Conservation (phyloP, 2,888 invertebrate genomes). For the Amphimallon solstitiale region DNA sequence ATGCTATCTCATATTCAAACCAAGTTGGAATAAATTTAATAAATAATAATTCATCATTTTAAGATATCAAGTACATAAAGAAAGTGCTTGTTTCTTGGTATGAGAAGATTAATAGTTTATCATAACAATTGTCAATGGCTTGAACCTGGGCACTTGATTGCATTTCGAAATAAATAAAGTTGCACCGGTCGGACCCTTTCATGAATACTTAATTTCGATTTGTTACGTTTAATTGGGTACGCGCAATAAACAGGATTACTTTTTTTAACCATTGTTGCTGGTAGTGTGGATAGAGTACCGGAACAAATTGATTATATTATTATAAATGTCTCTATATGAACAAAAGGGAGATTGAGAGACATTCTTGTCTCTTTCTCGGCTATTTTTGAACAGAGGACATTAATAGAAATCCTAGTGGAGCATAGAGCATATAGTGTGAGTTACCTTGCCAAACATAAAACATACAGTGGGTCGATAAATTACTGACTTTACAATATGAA, state of each 20-base stretch:
- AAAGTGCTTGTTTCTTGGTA: background rate
- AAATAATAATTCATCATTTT: too few species aligned
- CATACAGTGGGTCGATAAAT: too few species aligned
- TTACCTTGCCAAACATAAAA: constrained; percentile 5
- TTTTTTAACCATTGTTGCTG: background rate
- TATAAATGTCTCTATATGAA: constrained; percentile 39
- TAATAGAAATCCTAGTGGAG: constrained; percentile 1
- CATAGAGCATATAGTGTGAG: background rate
- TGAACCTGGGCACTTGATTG: constrained; percentile 9
- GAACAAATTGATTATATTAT: constrained; percentile 46
- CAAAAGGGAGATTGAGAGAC: constrained; percentile 4
- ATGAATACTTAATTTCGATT: constrained; percentile 32
- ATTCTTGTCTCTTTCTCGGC: constrained; percentile 12
- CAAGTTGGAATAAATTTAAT: too few species aligned
- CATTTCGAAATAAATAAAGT: constrained; percentile 11
- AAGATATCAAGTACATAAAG: background rate
- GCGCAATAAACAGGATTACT: constrained; percentile 10
- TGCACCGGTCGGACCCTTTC: constrained; percentile 20
- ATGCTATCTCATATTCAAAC: too few species aligned
- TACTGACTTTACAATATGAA: too few species aligned
- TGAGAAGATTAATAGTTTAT: background rate
- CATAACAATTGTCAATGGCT: background rate
- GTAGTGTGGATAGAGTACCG: constrained; percentile 30
- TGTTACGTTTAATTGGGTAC: constrained; percentile 30
- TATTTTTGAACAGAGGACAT: constrained; percentile 1